Conservation (phyloP, 2,888 invertebrate species). For the Parelbella ahira region DNA sequence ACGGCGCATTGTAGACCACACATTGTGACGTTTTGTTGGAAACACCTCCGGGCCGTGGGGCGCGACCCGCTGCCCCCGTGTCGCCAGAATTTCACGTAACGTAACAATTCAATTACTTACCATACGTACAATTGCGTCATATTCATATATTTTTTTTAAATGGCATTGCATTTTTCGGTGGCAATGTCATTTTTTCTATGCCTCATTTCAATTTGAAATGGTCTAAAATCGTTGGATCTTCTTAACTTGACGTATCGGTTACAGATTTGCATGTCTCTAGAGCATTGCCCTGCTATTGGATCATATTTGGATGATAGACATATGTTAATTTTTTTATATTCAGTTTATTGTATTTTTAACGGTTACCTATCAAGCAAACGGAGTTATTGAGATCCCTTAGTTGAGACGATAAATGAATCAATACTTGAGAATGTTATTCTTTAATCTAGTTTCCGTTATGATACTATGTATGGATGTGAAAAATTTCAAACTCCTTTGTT, state of each 20-base stretch:
- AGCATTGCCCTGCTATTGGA: slow-evolving; percentile 62
- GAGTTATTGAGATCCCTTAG: slow-evolving; percentile 44
- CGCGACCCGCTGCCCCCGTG: slow-evolving; percentile 70
- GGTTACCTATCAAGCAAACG: slow-evolving; percentile 44
- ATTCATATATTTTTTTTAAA: slow-evolving; percentile 36
- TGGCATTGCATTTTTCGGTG: slow-evolving; percentile 49
- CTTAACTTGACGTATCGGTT: slow-evolving; percentile 53
- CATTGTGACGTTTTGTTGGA: slow-evolving; percentile 47
- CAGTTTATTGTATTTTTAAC: slow-evolving; percentile 46
- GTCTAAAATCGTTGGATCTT: slow-evolving; percentile 27
- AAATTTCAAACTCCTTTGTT: slow-evolving; percentile 43
- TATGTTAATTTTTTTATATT: slow-evolving; percentile 65
- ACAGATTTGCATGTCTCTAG: slow-evolving; percentile 65
- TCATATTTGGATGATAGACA: slow-evolving; percentile 71
- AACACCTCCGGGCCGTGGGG: slow-evolving; percentile 54
- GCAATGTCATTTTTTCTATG: slow-evolving; percentile 55
- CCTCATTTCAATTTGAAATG: slow-evolving; percentile 63
- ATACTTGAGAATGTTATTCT: slow-evolving; percentile 65
- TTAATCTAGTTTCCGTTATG: slow-evolving; percentile 68
- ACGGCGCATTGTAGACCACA: slow-evolving; percentile 67
- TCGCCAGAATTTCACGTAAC: slow-evolving; percentile 34
- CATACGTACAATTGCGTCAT: slow-evolving; percentile 35
- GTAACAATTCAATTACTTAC: slow-evolving; percentile 49
- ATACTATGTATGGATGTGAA: slow-evolving; percentile 58
- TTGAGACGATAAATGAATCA: slow-evolving; percentile 38